Conservation (phyloP, 2,797 vertebrate genomes). For the Acipenser ruthenus region DNA sequence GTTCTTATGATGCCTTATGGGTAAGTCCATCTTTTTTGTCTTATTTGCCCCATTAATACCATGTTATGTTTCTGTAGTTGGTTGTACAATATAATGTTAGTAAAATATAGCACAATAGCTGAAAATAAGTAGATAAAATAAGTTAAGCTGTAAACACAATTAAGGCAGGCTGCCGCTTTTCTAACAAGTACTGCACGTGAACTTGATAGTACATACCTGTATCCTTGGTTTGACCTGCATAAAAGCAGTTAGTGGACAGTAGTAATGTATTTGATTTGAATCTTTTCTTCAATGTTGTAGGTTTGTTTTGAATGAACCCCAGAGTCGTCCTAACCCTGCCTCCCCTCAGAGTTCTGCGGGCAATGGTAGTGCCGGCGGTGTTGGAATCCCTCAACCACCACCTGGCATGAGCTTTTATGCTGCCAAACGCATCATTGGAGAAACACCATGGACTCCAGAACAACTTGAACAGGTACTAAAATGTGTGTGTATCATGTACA, state of each 20-base stretch:
- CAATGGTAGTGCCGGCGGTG: slow-evolving; percentile 44
- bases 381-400: slow-evolving; percentile 84
- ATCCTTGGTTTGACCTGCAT: no score
- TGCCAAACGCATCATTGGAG: slow-evolving; percentile 91
- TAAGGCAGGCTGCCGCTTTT: no score
- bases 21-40: slow-evolving; percentile 48
- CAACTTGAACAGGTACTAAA: slow-evolving; percentile 86
- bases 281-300: slow-evolving; percentile 40
- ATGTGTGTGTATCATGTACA: no score
- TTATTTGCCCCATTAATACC: no score
- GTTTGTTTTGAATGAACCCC: slow-evolving; percentile 90
- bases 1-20: slow-evolving; percentile 98
- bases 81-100: no score
- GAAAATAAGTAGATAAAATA: no score
- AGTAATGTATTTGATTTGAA: neutral
- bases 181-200: no score
- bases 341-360: slow-evolving; percentile 68
- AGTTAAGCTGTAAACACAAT: no score
- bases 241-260: no score
- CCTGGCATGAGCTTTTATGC: slow-evolving; percentile 95
- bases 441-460: slow-evolving; percentile 90
- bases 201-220: no score
- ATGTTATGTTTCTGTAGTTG: no score
- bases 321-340: slow-evolving; percentile 74
- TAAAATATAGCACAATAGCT: no score